Base-by-base conservation (phyloP, 2,113 vertebrate genomes). In the Willisornis vidua region DNA sequence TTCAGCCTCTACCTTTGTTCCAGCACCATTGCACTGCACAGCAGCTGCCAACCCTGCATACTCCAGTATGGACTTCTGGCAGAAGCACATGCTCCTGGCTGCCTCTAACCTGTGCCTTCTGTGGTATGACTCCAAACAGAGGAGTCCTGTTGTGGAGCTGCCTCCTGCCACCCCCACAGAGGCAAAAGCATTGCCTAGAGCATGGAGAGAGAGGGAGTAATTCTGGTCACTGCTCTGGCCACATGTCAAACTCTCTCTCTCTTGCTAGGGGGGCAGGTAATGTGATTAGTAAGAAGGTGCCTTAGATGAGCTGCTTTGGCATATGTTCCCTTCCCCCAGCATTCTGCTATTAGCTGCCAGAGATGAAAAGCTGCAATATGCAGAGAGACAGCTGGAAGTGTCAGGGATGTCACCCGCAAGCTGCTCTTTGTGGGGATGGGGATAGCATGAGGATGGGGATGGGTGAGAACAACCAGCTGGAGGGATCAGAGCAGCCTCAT, bases 371-470 rank as follows among this genome's bases (percentile, higher is more conserved):
- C 79, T 8, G 46, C 3, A 0, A 57, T 15, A 55, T 74, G 73
- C 57, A 83, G 62, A 63, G 74, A 85, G 71, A 41, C 70, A 94
- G 89, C 66, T 63, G 78, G 81, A 91, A 51, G 70, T 91, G 93
- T 93, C 90, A 91, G 15, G 77, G 65, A 67, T 96, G 90, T 89
- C 92, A 91, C 87, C 87, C 81, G 73, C 85, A 70, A 87, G 70
- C 73, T 88, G 89, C 83, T 88, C 62, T 78, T 75, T 71, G 79
- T 39, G 22, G 61, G 26, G 65, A 63, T 54, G n/a, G 51, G 49
- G 31, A 35, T 13, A 24, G 51, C 52, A 15, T 41, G 33, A 11
- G 48, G 59, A 45, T 59, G 75, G 37, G 45, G 12, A 54, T 23
- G 63, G 35, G 71, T 67, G 57, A 85, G 48, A 58, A 9, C 51